A percentile compares a stretch with the other conserved stretches of the same genome.
phyloP scores from a whole-genome alignment of 2,888 invertebrate genomes.

The Mimumesa dahlbomi region DNA sequence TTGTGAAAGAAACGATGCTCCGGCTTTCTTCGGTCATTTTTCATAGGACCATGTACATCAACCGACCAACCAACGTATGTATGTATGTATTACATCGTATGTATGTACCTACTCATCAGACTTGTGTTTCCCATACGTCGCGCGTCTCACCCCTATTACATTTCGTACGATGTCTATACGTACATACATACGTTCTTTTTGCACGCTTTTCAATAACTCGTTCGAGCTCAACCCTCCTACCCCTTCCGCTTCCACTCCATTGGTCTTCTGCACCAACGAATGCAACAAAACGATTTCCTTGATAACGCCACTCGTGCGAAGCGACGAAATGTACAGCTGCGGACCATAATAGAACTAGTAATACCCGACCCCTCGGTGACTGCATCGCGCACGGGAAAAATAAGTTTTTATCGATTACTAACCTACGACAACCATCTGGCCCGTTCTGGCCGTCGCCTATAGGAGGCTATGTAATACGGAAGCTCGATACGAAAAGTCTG shows the following conservation, averaged over 20 bases:
- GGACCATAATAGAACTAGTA: conserved; percentile 53
- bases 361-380: conserved; percentile 27
- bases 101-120: not conserved
- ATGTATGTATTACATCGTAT: not conserved
- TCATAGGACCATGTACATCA: conserved; percentile 11
- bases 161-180: conserved; percentile 20
- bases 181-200: conserved; percentile 30
- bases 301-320: conserved; percentile 55
- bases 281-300: conserved; percentile 59
- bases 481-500: conserved; percentile 42
- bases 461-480: conserved; percentile 19
- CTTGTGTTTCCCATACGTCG: conserved; percentile 13
- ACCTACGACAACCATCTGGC: conserved; percentile 74
- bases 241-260: conserved; percentile 39
- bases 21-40: conserved; percentile 26
- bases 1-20: conserved; percentile 18
- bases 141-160: conserved; percentile 1
- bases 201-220: conserved; percentile 55
- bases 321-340: conserved; percentile 52
- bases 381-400: conserved; percentile 53
- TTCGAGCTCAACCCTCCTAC: conserved; percentile 25
- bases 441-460: conserved; percentile 39
- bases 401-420: conserved; percentile 71
- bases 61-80: not conserved
- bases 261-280: conserved; percentile 40